Evolutionary conservation across 2,888 invertebrate species (phyloP), one percentile per base, ranked within the genome.

Genomic region (Hypselothyrea guttata): DNA sequence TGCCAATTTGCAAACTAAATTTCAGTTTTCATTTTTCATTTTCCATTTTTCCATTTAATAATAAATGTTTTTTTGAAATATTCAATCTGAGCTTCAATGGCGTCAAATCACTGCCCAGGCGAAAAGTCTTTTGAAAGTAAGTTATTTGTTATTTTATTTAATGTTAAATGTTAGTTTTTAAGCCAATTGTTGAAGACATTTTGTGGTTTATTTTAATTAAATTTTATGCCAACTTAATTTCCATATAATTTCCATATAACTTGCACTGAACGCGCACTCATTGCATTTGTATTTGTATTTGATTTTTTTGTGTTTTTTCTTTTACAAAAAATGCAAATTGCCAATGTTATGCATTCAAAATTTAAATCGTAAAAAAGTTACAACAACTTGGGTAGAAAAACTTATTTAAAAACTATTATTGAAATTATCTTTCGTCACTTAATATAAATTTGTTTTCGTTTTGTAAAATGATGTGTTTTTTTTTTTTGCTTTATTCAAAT

Each of bases 121-220:
- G 61, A 74, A 86, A 84, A 78, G 78, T 78, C 78, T 78, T 84
- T 81, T 69, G 69, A 86, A 86, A 72, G 66, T 71, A 66, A 75
- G 44, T n/a, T n/a, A n/a, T n/a, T n/a, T n/a, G n/a, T n/a, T n/a
- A n/a, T n/a, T n/a, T n/a, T n/a, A n/a, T n/a, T n/a, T n/a, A n/a
- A n/a, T n/a, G n/a, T n/a, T n/a, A n/a, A n/a, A n/a, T n/a, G 42
- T 71, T 52, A 60, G 48, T 47, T 52, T 38, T 56, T 58, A 61
- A 86, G 70, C 82, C 84, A 78, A 86, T 81, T 78, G 22, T 84
- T 86, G 78, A 86, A 86, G 86, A 78, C 78, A 78, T 84, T 84
- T 76, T 70, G 78, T 78, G 84, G 82, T 86, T 79, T 52, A 33
- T 18, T 40, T 53, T 11, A 40, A 40, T 22, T 40, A 27, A 1